Conservation (phyloP, 1,140 invertebrate species). For the Trichomalopsis sarcophagae region DNA sequence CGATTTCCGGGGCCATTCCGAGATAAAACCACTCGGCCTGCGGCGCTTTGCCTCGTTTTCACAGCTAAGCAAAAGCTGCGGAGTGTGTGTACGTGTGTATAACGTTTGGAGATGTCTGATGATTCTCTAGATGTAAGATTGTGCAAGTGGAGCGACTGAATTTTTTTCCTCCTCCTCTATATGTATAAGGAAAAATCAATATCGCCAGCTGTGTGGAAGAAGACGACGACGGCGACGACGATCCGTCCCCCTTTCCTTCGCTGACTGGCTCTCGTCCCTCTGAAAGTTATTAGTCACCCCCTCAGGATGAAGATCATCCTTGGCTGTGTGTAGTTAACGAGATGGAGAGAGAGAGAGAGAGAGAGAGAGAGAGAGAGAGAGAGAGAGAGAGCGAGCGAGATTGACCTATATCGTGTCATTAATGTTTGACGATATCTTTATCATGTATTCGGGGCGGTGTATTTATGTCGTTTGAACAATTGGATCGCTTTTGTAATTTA, state of each 20-base stretch:
- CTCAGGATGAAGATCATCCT: conserved; percentile 15
- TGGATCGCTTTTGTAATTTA: too few relatives aligned
- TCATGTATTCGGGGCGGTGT: neutral
- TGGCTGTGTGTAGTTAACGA: neutral
- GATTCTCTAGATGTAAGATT: conserved; percentile 16
- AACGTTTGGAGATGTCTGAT: conserved; percentile 14
- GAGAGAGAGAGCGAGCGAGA: neutral
- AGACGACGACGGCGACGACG: too few relatives aligned
- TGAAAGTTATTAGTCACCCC: conserved; percentile 15
- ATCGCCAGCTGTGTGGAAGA: neutral
- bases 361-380: neutral
- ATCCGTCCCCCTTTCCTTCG: conserved; percentile 10
- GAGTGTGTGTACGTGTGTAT: neutral
- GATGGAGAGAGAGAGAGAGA: neutral
- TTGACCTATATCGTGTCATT: neutral
- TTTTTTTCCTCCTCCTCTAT: conserved; percentile 3
- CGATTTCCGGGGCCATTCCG: neutral
- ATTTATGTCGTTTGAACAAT: too few relatives aligned
- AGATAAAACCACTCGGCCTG: conserved; percentile 8
- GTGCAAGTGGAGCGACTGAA: neutral
- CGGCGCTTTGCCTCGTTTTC: conserved; percentile 29
- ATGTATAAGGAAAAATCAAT: conserved; percentile 46
- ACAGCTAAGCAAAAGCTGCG: conserved; percentile 30
- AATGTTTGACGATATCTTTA: neutral
- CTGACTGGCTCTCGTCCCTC: conserved; percentile 40